Conservation (phyloP, 2,888 invertebrate genomes). For the Abrostola triplasia region DNA sequence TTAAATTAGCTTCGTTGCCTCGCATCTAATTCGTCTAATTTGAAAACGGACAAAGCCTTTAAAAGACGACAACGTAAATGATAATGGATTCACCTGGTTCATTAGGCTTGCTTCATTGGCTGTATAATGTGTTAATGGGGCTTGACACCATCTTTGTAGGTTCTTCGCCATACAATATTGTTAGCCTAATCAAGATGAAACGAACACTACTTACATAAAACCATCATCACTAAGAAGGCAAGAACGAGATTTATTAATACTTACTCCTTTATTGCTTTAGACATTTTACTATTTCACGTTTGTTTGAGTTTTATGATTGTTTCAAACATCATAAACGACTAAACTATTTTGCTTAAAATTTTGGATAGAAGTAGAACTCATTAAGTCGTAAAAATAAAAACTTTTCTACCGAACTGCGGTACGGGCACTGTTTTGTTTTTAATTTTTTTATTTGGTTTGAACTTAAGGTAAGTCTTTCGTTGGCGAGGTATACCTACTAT, state of each 20-base stretch:
- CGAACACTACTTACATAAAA: neutral
- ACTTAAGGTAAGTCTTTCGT: no score
- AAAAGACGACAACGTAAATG: slow-evolving; percentile 18
- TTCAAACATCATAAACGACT: neutral
- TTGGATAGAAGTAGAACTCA: neutral
- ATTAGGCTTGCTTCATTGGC: slow-evolving; percentile 24
- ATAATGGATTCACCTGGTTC: slow-evolving; percentile 25
- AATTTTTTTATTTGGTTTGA: no score
- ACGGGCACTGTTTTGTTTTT: no score
- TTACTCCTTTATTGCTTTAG: neutral
- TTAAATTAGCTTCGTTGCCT: slow-evolving; percentile 39
- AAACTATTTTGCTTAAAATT: neutral
- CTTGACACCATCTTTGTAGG: slow-evolving; percentile 8
- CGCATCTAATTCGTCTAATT: slow-evolving; percentile 46
- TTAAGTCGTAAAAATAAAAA: neutral
- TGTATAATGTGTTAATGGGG: slow-evolving; percentile 20
- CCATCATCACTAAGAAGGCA: neutral
- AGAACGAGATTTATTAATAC: slow-evolving; percentile 9
- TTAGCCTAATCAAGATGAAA: slow-evolving; percentile 24
- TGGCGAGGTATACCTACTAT: no score
- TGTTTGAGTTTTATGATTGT: neutral
- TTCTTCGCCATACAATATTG: slow-evolving; percentile 10
- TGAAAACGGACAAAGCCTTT: slow-evolving; percentile 34
- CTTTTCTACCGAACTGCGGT: no score
- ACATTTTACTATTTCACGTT: neutral